Base-by-base conservation (phyloP, 2,888 invertebrate species). In the Cyclophora punctaria region DNA sequence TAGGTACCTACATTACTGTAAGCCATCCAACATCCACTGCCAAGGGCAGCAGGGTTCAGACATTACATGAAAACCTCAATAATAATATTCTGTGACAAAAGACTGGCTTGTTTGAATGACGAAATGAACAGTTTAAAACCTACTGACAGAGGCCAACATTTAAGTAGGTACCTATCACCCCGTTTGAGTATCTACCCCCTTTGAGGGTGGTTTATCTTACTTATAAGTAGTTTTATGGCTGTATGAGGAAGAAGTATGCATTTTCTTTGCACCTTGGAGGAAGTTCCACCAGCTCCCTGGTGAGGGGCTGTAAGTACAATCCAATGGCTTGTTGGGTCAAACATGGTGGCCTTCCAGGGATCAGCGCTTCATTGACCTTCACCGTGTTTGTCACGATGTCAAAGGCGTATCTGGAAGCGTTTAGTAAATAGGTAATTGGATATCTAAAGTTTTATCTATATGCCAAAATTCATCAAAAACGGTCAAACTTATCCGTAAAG, bases 311-410 rank as follows among this genome's bases (percentile, higher is more conserved):
- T 43, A 88, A 73, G 57, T 71, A 90, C 59, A 80, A 78, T 20
- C 78, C 90, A 41, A 91, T 59, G 3, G 80, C 78, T 35, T 68
- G 62, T 60, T 91, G 90, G 0, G 90, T 91, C 20, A 89, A 71
- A 47, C 82, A 67, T 3, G 90, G 89, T 1, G 83, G 72, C 7
- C 71, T 71, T 3, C 72, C 72, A 1, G 90, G 90, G 0, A 80
- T 81, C 52, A 89, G 67, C 45, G 76, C 74, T 53, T 88, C 82
- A 44, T 83, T 71, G 0, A 87, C 85, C 3, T 57, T 46, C 0
- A 80, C 67, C 0, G 79, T 81, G 2, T 58, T 44, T 0, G 78
- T 63, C 1, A 80, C 69, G 0, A 67, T 59, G 41, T 67, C 69
- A 3, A 86, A 50, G 0, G 57, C 58, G 54, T 83, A 85, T 53